Evolutionary conservation across 2,113 vertebrate genomes (phyloP).

Genomic region (Okapia johnstoni): DNA sequence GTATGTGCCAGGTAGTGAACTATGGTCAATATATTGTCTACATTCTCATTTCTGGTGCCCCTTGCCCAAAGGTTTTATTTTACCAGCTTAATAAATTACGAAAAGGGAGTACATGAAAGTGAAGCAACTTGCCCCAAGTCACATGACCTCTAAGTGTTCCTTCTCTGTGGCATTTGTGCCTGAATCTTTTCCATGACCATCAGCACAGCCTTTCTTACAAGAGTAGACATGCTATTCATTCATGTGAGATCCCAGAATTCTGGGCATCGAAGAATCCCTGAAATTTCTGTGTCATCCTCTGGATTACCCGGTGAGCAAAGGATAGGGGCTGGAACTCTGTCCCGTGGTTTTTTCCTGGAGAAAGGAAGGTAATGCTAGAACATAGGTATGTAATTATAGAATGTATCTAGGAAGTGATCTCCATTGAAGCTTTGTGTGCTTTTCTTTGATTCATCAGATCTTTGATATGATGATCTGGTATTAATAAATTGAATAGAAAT

Average conservation of each 20-base stretch:
- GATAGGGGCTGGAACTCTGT: neutral
- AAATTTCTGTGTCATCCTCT: neutral
- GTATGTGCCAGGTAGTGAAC: neutral
- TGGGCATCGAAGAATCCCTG: neutral
- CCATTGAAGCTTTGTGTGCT: neutral
- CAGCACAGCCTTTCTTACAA: neutral
- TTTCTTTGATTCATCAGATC: neutral
- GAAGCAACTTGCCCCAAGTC: neutral
- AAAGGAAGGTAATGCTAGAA: neutral
- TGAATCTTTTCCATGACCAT: neutral
- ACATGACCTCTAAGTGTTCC: neutral
- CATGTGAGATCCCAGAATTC: neutral
- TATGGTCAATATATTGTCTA: no score
- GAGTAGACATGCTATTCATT: neutral
- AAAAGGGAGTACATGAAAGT: rapidly evolving
- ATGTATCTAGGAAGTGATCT: neutral
- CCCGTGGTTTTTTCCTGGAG: neutral
- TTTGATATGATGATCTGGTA: neutral
- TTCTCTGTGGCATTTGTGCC: neutral
- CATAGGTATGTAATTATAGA: neutral
- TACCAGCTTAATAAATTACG: neutral
- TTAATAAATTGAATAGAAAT: neutral
- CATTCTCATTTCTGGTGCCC: neutral
- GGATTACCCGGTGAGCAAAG: neutral
- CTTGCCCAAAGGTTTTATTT: neutral